A percentile compares a stretch with the other conserved stretches of the same genome.
phyloP scores from a whole-genome alignment of 53 echinoderm and acorn worm species.

The Actinopyga echinites region DNA sequence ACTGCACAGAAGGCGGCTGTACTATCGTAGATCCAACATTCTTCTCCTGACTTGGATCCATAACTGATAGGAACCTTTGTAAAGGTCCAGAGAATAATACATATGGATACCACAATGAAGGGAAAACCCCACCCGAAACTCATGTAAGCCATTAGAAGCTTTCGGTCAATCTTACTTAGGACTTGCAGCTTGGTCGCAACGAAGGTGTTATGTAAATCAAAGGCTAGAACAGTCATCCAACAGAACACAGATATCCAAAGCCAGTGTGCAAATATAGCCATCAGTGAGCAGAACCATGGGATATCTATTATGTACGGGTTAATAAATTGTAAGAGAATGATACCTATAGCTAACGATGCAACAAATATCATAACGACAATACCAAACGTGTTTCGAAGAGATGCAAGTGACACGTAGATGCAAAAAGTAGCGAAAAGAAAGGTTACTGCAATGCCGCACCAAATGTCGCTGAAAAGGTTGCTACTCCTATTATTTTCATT shows the following conservation, averaged over 20 bases:
- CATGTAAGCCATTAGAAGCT: not conserved
- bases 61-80: not conserved
- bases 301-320: not conserved
- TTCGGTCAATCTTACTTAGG: not conserved
- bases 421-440: not conserved
- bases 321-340: not conserved
- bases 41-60: not conserved
- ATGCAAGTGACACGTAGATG: not conserved
- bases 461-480: not conserved
- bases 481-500: not conserved
- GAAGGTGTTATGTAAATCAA: not conserved
- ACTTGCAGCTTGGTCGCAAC: not conserved
- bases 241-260: slow-evolving; percentile 3
- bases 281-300: not conserved
- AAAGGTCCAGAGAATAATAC: not conserved
- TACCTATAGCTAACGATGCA: not conserved
- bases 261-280: slow-evolving; percentile 5
- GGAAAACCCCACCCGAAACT: not conserved
- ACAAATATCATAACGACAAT: not conserved
- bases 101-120: not conserved
- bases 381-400: slow-evolving; percentile 1
- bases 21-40: not conserved
- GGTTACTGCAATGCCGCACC: not conserved
- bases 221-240: slow-evolving; percentile 20
- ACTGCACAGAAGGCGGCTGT: not conserved